These are phyloP conservation scores for Thereva nobilitata DNA, from an alignment of 2,888 invertebrate species.

Conservation along the genomic window DNA sequence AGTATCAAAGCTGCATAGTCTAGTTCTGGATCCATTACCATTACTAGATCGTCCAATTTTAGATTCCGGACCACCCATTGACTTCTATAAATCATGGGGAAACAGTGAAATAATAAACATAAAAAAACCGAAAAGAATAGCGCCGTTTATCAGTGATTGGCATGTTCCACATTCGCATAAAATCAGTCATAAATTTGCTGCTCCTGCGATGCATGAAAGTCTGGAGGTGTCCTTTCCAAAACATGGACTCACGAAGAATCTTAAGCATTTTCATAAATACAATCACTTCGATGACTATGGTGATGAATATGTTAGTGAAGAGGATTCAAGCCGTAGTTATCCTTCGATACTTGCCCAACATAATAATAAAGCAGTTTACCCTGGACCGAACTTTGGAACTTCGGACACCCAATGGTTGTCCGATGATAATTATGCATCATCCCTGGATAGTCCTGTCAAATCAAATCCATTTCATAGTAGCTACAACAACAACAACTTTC, in stretches of 20 bases:
- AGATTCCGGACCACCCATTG: background rate
- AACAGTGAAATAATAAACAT: constrained; percentile 19
- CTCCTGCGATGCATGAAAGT: background rate
- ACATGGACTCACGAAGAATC: background rate
- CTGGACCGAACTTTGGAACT: no score
- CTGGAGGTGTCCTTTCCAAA: constrained; percentile 9
- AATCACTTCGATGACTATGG: constrained; percentile 20
- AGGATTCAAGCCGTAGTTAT: background rate
- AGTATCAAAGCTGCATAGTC: constrained; percentile 17
- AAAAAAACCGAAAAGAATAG: constrained; percentile 18
- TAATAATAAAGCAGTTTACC: no score
- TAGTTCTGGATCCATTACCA: constrained; percentile 8
- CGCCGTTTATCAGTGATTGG: constrained; percentile 9
- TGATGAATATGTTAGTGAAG: constrained; percentile 4
- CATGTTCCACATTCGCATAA: background rate
- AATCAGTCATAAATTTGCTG: no score
- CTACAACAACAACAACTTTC: no score
- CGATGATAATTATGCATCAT: no score
- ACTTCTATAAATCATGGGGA: constrained; percentile 10
- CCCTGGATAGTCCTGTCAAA: no score
- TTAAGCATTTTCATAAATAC: constrained; percentile 12
- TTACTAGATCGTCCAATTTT: constrained; percentile 4
- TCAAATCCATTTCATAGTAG: no score
- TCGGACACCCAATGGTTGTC: no score
- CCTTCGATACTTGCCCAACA: no score